phyloP scores from a whole-genome alignment of 2,888 invertebrate genomes.

The Epiperipatus broadwayi region DNA sequence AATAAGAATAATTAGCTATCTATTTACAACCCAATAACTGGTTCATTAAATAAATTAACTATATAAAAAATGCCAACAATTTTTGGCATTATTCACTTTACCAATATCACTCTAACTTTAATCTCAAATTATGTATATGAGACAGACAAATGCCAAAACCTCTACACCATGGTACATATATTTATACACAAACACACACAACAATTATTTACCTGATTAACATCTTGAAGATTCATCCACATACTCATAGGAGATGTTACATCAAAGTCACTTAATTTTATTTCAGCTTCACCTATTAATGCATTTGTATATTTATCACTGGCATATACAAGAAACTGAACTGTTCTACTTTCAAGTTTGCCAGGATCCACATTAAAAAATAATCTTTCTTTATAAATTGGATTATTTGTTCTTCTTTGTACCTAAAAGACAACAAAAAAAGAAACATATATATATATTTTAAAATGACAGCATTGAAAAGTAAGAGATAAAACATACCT shows the following conservation, averaged over 20 bases:
- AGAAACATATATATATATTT: no score
- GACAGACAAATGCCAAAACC: no score
- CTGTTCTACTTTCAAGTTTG: constrained; percentile 37
- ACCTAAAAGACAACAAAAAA: constrained; percentile 29
- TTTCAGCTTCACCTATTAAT: constrained; percentile 45
- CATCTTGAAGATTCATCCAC: constrained; percentile 56
- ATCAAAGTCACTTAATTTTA: constrained; percentile 43
- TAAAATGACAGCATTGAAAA: no score
- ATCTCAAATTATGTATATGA: no score
- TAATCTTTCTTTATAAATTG: constrained; percentile 57
- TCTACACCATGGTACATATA: neutral
- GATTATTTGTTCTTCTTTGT: constrained; percentile 45
- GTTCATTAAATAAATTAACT: no score
- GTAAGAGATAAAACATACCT: no score
- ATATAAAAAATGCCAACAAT: no score
- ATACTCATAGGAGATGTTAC: constrained; percentile 47
- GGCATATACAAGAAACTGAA: constrained; percentile 48
- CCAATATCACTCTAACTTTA: no score
- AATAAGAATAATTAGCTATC: no score
- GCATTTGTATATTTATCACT: constrained; percentile 43
- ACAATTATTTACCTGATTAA: constrained; percentile 39
- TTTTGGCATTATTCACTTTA: no score
- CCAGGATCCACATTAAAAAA: constrained; percentile 41
- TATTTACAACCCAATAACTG: no score
- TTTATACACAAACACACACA: no score